These are phyloP conservation scores for Heliconius ismenius DNA, from an alignment of 2,888 invertebrate species.

Conservation along the genomic window DNA sequence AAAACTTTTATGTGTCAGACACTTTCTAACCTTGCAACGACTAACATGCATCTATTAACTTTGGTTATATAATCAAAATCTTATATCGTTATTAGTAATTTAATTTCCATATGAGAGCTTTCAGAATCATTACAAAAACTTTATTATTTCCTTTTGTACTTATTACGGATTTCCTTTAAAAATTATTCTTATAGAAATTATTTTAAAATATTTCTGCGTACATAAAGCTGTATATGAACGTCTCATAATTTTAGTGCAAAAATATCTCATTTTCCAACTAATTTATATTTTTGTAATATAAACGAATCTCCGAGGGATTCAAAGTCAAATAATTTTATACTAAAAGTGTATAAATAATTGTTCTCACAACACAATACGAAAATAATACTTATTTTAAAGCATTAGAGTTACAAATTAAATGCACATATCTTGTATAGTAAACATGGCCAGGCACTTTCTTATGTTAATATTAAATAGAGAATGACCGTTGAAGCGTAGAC, in stretches of 20 bases:
- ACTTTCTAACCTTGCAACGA: not conserved
- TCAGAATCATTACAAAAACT: not conserved
- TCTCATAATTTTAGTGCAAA: no score
- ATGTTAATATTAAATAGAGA: constrained; percentile 55
- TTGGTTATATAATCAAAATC: not conserved
- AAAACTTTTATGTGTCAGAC: not conserved
- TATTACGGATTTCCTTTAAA: constrained; percentile 1
- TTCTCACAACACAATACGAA: not conserved
- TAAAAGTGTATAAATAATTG: constrained; percentile 14
- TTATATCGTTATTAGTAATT: not conserved
- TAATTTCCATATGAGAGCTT: not conserved
- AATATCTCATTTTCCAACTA: no score
- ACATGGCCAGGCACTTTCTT: constrained; percentile 50
- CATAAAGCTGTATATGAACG: no score
- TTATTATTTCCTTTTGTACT: constrained; percentile 1
- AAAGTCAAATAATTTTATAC: constrained; percentile 15
- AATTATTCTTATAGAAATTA: no score
- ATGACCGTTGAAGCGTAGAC: constrained; percentile 62
- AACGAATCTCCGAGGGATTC: not conserved
- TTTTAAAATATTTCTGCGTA: no score
- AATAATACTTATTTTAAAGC: not conserved
- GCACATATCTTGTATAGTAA: constrained; percentile 28
- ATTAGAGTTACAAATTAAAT: constrained; percentile 27
- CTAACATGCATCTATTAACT: not conserved
- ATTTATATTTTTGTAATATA: no score